A percentile compares a stretch with the other conserved stretches of the same genome.
Evolutionary conservation across 1,140 invertebrate genomes (phyloP).

Genomic region (Belonocnema kinseyi): DNA sequence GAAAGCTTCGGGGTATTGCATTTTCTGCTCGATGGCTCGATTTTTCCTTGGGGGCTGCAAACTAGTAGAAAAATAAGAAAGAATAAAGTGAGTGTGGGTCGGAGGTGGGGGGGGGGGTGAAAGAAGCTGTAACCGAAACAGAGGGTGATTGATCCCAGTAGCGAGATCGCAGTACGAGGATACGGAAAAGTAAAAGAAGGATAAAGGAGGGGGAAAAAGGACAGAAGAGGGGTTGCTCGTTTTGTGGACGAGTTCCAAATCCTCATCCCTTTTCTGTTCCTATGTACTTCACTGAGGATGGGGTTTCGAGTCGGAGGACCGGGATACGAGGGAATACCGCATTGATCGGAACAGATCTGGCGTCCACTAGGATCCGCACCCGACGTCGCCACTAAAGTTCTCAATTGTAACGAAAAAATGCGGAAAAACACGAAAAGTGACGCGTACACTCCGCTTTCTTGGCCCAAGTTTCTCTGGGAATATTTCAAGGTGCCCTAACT

Average conservation of each 20-base stretch:
- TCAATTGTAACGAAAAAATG: constrained; percentile 6
- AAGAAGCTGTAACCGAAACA: constrained; percentile 35
- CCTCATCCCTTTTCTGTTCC: constrained; percentile 33
- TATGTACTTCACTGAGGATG: constrained; percentile 17
- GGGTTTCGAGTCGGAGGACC: constrained; percentile 22
- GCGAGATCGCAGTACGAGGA: constrained; percentile 29
- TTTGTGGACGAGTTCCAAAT: constrained; percentile 55
- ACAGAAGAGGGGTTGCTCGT: constrained; percentile 12
- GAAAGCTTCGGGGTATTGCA: constrained; percentile 50
- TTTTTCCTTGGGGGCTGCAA: constrained; percentile 38
- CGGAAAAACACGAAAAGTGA: not conserved
- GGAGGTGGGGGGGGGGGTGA: not conserved
- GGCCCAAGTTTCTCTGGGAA: not conserved
- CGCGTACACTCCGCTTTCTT: constrained; percentile 1
- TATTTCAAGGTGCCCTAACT: constrained; percentile 13
- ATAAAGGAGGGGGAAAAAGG: constrained; percentile 21
- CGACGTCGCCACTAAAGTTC: constrained; percentile 31
- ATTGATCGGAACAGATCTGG: constrained; percentile 56
- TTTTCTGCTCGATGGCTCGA: constrained; percentile 52
- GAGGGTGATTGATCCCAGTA: constrained; percentile 41
- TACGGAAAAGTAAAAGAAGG: constrained; percentile 30
- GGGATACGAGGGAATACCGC: constrained; percentile 36
- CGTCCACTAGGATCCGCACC: constrained; percentile 35
- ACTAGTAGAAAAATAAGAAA: constrained; percentile 35
- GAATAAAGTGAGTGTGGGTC: not conserved